These are phyloP conservation scores for Pterois miles DNA, from an alignment of 2,797 vertebrate species.

Conservation along the genomic window DNA sequence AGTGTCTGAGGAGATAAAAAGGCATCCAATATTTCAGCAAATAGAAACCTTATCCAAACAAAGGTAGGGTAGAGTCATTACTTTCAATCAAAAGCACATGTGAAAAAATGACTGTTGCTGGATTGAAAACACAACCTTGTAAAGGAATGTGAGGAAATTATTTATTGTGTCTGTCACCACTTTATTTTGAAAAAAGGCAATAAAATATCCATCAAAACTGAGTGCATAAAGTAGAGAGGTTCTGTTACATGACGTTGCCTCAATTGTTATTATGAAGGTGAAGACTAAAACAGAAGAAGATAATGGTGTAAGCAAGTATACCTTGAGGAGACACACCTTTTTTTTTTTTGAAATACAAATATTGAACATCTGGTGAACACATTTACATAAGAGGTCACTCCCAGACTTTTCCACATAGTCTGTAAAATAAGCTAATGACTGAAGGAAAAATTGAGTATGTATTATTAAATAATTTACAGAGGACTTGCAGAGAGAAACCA, in stretches of 20 bases:
- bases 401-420: constrained; percentile 58
- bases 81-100: constrained; percentile 80
- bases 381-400: constrained; percentile 58
- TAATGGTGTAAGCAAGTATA: constrained; percentile 2
- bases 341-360: constrained; percentile 52
- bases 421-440: constrained; percentile 68
- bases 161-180: constrained; percentile 63
- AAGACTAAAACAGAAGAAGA: constrained; percentile 20
- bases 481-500: constrained; percentile 26
- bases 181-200: constrained; percentile 45
- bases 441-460: constrained; percentile 51
- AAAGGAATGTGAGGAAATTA: constrained; percentile 74
- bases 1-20: constrained; percentile 62
- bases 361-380: constrained; percentile 75
- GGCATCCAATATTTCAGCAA: constrained; percentile 65
- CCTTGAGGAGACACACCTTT: constrained; percentile 19
- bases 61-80: constrained; percentile 77
- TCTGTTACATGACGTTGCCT: constrained; percentile 8
- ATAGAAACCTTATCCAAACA: constrained; percentile 70
- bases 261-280: background rate
- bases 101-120: constrained; percentile 52
- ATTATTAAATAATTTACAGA: constrained; percentile 52
- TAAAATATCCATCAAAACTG: constrained; percentile 56
- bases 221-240: constrained; percentile 4
- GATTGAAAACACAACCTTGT: constrained; percentile 61